These are phyloP conservation scores for Habroteleia sp. DNA, from an alignment of 2,888 invertebrate species.

Conservation along the genomic window DNA sequence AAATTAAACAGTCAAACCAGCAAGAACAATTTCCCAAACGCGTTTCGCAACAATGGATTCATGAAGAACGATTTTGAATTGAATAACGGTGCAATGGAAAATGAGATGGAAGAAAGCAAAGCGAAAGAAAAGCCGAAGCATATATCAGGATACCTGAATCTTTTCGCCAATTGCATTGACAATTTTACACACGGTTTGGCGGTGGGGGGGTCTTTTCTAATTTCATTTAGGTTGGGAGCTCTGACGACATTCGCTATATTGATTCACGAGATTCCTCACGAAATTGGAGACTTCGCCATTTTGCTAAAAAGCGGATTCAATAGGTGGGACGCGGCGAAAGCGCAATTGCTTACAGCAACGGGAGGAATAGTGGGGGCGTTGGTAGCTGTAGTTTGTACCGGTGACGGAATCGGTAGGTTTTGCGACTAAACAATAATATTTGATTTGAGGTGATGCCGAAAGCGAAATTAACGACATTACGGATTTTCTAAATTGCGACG, in stretches of 20 bases:
- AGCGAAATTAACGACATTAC: no score
- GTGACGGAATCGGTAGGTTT: slow-evolving; percentile 89
- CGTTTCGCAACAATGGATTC: slow-evolving; percentile 13
- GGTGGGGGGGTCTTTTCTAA: slow-evolving; percentile 97
- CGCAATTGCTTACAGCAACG: slow-evolving; percentile 94
- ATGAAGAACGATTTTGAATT: slow-evolving; percentile 54
- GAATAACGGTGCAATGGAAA: slow-evolving; percentile 49
- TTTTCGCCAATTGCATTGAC: slow-evolving; percentile 97
- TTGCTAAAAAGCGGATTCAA: slow-evolving; percentile 95
- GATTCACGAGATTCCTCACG: slow-evolving; percentile 98
- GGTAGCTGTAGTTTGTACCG: slow-evolving; percentile 91
- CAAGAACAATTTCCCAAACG: slow-evolving; percentile 17
- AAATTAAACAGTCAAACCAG: slow-evolving; percentile 17
- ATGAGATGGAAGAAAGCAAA: slow-evolving; percentile 9
- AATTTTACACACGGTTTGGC: slow-evolving; percentile 99
- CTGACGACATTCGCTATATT: slow-evolving; percentile 95
- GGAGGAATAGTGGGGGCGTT: slow-evolving; percentile 95
- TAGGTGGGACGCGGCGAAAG: slow-evolving; percentile 96
- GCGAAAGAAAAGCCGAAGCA: slow-evolving; percentile 68
- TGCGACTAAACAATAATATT: no score
- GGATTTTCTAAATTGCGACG: no score
- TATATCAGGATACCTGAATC: slow-evolving; percentile 93
- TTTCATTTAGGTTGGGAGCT: slow-evolving; percentile 93
- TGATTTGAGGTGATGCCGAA: no score
- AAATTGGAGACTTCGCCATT: slow-evolving; percentile 99